Evolutionary conservation across 2,888 invertebrate genomes (phyloP).

Genomic region (Chymomyza procnemis): DNA sequence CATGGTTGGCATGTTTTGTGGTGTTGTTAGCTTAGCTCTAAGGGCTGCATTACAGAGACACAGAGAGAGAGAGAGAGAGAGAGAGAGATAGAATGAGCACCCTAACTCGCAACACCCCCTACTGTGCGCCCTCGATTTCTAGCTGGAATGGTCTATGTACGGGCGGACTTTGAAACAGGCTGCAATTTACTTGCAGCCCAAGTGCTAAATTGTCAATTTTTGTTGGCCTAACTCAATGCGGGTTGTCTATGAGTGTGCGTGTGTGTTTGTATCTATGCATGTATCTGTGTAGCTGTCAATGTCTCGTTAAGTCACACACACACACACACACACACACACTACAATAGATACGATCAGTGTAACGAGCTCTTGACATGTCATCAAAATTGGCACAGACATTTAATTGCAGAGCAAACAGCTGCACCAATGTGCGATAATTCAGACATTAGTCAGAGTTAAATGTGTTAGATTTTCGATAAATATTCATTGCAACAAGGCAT

Average conservation of each 20-base stretch:
- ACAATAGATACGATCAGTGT: conserved; percentile 42
- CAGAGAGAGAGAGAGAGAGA: too few relatives aligned
- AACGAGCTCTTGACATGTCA: conserved; percentile 62
- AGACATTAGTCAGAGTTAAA: conserved; percentile 34
- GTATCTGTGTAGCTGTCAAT: background rate
- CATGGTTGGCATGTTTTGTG: conserved; percentile 41
- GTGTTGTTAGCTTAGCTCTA: conserved; percentile 18
- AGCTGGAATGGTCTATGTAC: background rate
- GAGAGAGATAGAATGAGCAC: too few relatives aligned
- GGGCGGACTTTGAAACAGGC: background rate
- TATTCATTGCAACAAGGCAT: background rate
- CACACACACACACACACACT: background rate
- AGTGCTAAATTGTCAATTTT: conserved; percentile 59
- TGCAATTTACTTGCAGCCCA: background rate
- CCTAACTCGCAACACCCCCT: too few relatives aligned
- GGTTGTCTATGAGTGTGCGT: background rate
- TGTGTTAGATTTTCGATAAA: background rate
- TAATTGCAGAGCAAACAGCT: conserved; percentile 54
- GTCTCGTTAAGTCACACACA: conserved; percentile 11
- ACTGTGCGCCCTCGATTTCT: background rate
- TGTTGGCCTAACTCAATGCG: conserved; percentile 6
- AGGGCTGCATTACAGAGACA: conserved; percentile 18
- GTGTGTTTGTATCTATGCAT: background rate
- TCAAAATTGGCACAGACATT: conserved; percentile 45
- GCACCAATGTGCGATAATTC: conserved; percentile 44